Evolutionary conservation across 2,113 vertebrate genomes (phyloP), one percentile per base, ranked within the genome.

Genomic region (Zingel zingel): DNA sequence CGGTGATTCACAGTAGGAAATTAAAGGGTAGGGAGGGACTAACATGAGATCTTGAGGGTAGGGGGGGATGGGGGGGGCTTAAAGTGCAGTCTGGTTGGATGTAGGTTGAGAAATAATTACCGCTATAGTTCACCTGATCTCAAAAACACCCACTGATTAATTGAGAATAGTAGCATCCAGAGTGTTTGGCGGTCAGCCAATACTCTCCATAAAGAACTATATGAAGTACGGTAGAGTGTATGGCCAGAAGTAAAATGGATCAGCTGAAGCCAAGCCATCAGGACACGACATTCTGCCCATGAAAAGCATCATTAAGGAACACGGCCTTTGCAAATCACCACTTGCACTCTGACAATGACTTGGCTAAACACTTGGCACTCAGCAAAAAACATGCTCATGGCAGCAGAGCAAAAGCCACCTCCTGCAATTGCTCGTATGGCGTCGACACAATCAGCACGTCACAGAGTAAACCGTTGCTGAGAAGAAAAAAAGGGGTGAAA

Each of bases 301-400:
- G 78, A 86, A 86, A 84, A 74, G 45, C 47, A 47, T 63, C 62
- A 88, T 89, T 85, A 88, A 69, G 62, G 78, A 75, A 66, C 63
- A 81, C 13, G 4, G 11, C 67, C 68, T 74, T 70, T 69, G 82
- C 80, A 89, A 91, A 88, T 84, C 36, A 84, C 75, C 81, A 74
- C 69, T 86, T 86, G 80, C 56, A 65, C 79, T 80, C 30, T 72
- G 50, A 77, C 74, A 71, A 47, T 33, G 74, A 78, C 74, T 79
- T 70, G 71, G 64, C 79, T 81, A 83, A 87, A 88, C 67, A 59
- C 57, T 88, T 64, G 86, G 53, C 65, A 53, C 64, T 76, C 30
- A 1, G 51, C 21, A 15, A 9, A 71, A 68, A 83, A 86, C 51
- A 69, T 19, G 79, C 85, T 74, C 61, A 3, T 48, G 70, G 59